Evolutionary conservation across 2,888 invertebrate species (phyloP).

Genomic region (Corbicula japonica): DNA sequence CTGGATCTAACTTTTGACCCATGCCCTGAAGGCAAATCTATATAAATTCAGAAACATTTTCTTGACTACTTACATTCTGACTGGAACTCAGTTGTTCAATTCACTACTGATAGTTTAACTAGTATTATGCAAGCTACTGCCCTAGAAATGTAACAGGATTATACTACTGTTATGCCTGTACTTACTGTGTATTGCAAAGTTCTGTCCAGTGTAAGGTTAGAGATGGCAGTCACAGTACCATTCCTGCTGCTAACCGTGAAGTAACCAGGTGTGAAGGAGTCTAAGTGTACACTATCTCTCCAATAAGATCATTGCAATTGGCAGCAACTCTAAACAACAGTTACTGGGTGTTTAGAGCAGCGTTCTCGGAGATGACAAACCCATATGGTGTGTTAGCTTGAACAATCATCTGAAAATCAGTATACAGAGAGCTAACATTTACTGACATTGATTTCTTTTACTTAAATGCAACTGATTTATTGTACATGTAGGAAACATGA

Average conservation of each 20-base stretch:
- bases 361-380: conserved; percentile 61
- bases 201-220: conserved; percentile 67
- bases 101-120: no score
- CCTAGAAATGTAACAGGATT: no score
- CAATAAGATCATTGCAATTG: conserved; percentile 75
- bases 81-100: no score
- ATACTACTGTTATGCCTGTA: no score
- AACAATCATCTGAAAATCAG: no score
- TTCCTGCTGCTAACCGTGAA: conserved; percentile 67
- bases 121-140: no score
- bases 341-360: conserved; percentile 56
- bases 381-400: conserved; percentile 75
- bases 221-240: conserved; percentile 56
- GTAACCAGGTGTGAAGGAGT: conserved; percentile 71
- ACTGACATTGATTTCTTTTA: background rate
- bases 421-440: conserved; percentile 69
- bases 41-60: no score
- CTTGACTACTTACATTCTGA: no score
- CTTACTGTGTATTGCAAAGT: conserved; percentile 65
- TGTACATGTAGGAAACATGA: no score
- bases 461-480: no score
- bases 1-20: no score
- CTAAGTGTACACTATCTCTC: conserved; percentile 71
- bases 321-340: conserved; percentile 75
- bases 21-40: no score